Evolutionary conservation across 92 coral and sea anemone genomes (phyloP).

Genomic region (Muricea muricata): DNA sequence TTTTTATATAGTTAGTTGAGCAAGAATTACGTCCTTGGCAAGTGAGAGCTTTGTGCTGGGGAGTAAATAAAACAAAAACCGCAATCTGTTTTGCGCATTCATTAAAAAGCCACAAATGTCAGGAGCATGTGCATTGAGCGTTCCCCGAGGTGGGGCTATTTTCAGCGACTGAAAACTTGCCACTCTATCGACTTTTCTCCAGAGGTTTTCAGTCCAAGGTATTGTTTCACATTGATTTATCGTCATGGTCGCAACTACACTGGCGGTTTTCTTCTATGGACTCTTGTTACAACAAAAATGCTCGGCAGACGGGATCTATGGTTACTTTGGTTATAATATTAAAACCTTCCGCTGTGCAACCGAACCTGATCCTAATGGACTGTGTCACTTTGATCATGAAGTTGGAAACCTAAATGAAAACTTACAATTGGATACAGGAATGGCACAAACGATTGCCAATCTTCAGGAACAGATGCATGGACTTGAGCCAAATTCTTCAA

Average conservation of each 20-base stretch:
- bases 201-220: neutral
- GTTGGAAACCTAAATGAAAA: no score
- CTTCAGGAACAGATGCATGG: no score
- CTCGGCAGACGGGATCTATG: neutral
- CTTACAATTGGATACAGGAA: no score
- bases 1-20: no score
- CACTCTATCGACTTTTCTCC: slow-evolving; percentile 1
- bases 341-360: neutral
- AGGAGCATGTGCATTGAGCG: neutral
- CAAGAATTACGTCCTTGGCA: no score
- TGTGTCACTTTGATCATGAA: no score
- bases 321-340: neutral
- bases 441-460: no score
- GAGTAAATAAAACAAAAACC: neutral
- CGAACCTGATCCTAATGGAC: no score
- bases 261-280: neutral
- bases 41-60: neutral
- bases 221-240: neutral
- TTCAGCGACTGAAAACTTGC: neutral
- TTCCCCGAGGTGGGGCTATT: neutral
- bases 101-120: neutral
- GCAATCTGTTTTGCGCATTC: neutral
- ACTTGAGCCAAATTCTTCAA: no score
- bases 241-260: neutral
- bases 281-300: neutral